Conservation (phyloP, 2,797 vertebrate genomes). For the Mallotus villosus region DNA sequence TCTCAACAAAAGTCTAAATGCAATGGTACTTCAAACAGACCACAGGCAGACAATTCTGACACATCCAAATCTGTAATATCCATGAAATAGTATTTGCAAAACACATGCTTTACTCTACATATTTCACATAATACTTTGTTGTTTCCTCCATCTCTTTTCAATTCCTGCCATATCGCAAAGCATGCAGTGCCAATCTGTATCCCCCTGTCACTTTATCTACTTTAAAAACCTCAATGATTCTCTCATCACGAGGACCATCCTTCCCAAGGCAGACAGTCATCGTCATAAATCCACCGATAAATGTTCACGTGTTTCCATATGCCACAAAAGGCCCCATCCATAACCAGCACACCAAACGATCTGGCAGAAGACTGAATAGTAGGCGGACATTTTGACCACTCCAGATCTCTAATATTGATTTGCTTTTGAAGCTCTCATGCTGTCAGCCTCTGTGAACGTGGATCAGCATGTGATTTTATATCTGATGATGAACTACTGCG, state of each 20-base stretch:
- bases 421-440: constrained; percentile 7
- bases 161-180: not conserved
- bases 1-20: too few relatives aligned
- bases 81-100: too few relatives aligned
- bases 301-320: constrained; percentile 26
- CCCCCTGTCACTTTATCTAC: constrained; percentile 18
- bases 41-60: too few relatives aligned
- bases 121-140: not conserved
- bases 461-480: not conserved
- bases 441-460: not conserved
- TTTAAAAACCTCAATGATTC: constrained; percentile 25
- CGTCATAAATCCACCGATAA: constrained; percentile 37
- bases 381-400: constrained; percentile 14
- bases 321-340: constrained; percentile 16
- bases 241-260: constrained; percentile 22
- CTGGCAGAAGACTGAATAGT: constrained; percentile 23
- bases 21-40: too few relatives aligned
- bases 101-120: not conserved
- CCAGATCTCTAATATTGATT: constrained; percentile 30
- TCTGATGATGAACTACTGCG: not conserved
- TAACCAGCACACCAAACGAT: constrained; percentile 18
- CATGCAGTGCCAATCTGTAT: constrained; percentile 1
- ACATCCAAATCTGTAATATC: too few relatives aligned
- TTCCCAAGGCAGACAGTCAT: constrained; percentile 20
- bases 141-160: not conserved